phyloP scores from a whole-genome alignment of 2,113 vertebrate species.

The Sitta europaea region DNA sequence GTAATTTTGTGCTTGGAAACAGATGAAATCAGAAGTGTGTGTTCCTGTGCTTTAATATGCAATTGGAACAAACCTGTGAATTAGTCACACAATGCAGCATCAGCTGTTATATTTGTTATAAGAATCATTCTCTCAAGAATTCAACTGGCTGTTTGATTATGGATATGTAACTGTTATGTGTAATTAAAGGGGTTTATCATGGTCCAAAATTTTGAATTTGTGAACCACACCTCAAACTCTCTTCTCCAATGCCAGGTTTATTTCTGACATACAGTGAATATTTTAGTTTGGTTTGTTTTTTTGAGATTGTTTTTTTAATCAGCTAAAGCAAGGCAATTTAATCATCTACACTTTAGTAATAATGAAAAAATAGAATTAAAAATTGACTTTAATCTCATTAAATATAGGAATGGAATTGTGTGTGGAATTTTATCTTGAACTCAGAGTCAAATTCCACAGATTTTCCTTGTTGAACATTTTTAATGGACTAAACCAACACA shows the following conservation, averaged over 20 bases:
- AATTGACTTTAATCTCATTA: background rate
- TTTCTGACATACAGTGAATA: background rate
- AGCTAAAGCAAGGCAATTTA: background rate
- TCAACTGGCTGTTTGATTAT: background rate
- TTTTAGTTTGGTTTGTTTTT: background rate
- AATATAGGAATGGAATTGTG: background rate
- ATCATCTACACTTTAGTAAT: background rate
- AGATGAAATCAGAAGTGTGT: background rate
- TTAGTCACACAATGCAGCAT: background rate
- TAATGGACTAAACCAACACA: background rate
- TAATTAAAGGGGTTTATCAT: background rate
- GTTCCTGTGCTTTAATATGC: background rate
- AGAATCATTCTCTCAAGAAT: background rate
- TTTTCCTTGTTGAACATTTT: background rate
- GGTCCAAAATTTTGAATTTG: background rate
- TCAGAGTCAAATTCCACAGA: background rate
- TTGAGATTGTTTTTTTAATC: background rate
- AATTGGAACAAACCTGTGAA: background rate
- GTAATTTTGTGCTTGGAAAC: conserved; percentile 24
- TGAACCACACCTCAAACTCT: background rate
- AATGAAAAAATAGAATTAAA: background rate
- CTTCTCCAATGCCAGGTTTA: background rate
- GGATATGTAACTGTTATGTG: background rate
- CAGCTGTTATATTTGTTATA: background rate
- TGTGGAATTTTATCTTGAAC: background rate